Evolutionary conservation across 2,888 invertebrate genomes (phyloP), one percentile per base, ranked within the genome.

Genomic region (Thymelicus lineola): DNA sequence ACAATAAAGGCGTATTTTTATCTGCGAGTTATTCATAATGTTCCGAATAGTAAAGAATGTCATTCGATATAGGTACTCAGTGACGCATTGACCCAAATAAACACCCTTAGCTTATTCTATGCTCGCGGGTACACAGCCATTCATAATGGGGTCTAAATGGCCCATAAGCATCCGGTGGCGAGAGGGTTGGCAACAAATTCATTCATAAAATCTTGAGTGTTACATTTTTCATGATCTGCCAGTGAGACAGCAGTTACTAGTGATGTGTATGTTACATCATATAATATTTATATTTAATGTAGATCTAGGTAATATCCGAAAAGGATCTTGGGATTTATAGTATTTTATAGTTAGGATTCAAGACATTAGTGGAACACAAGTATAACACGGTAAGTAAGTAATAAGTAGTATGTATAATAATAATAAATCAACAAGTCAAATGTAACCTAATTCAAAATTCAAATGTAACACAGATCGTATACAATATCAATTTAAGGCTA

Each of bases 41-140:
- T 55, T 28, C 6, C 55, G 28, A 55, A 50, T 17, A 15, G 48
- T 15, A 9, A 50, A 50, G 15, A 73, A 75, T 74, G 66, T 63
- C 48, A 71, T 65, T 71, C 62, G 65, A 72, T 64, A 67, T 67
- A 45, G 60, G 65, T 57, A 66, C 66, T 71, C 70, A 36, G 59
- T 53, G 66, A 48, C 45, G 66, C 71, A 71, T 67, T 73, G 73
- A 74, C 71, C 74, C 62, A 74, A 71, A 75, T 72, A 73, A 73
- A 72, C 73, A 73, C 57, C 45, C 57, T 63, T 50, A 45, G 42
- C 61, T 64, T 58, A 60, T 46, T 58, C 60, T 53, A 72, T 64
- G 66, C 60, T 38, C 60, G 57, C 36, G 46, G 61, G 57, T 62
- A 53, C 61, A 36, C 58, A 57, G 28, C 68, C 68, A 62, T 68